Percentiles rank a stretch among this genome's conserved stretches.
Conservation (phyloP, 2,888 invertebrate species). For the Anodontia alba region DNA sequence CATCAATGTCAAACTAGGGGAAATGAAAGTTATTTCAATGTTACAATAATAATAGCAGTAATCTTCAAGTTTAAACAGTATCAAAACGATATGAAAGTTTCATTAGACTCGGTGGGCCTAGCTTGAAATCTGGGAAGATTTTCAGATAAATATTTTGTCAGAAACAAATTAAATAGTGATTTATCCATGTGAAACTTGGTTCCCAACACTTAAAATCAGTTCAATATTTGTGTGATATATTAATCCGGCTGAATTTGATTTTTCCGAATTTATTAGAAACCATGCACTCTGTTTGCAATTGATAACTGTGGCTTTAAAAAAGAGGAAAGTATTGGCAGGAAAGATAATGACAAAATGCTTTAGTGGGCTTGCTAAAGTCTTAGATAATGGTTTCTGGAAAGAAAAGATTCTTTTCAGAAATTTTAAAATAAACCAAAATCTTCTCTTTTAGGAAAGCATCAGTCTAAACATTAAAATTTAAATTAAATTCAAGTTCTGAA, state of each 20-base stretch:
- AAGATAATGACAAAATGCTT: no score
- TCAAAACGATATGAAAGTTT: slow-evolving; percentile 2
- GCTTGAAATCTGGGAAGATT: not conserved
- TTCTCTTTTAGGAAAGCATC: no score
- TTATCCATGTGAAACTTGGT: not conserved
- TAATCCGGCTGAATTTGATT: not conserved
- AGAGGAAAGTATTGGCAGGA: no score
- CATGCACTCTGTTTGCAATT: no score
- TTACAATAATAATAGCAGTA: slow-evolving; percentile 5
- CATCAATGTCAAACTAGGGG: slow-evolving; percentile 1
- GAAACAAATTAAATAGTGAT: slow-evolving; percentile 2
- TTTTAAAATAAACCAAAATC: no score
- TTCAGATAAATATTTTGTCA: slow-evolving; percentile 12
- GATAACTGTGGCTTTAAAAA: no score
- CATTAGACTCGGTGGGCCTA: not conserved
- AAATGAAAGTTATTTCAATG: slow-evolving; percentile 18
- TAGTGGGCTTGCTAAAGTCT: no score
- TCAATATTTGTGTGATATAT: not conserved
- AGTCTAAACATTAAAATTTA: no score
- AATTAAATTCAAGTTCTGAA: no score
- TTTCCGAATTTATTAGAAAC: no score
- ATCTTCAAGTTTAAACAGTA: slow-evolving; percentile 8
- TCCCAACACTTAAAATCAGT: slow-evolving; percentile 1
- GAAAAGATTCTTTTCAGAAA: no score
- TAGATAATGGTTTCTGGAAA: no score